Evolutionary conservation across 2,888 invertebrate genomes (phyloP), one percentile per base, ranked within the genome.

Genomic region (Drosophila paucipuncta): DNA sequence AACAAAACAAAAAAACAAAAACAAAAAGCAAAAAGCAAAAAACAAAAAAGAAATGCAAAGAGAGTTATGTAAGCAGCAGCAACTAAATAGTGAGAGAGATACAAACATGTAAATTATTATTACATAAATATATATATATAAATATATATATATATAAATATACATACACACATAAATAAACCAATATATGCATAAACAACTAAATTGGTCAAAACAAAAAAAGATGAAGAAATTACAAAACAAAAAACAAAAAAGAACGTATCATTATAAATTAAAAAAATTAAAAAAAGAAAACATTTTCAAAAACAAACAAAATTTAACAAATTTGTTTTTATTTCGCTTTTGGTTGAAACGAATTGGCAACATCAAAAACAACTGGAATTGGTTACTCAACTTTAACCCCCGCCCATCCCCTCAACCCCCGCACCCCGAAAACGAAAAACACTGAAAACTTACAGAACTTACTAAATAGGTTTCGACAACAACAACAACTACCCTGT

Each of bases 281-380:
- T 47, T 62, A 77, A 49, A 60, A 49, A 60, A 16, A 3, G n/a
- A 39, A 57, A 28, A 65, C 59, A 77, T 79, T 80, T 80, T 82
- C 82, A 80, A 80, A 75, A 82, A 71, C 74, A 73, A 80, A 66
- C 66, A 68, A 80, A 78, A 69, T 69, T 69, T 72, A 58, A 64
- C 53, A 65, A 90, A 90, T 73, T 82, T 82, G 90, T 85, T 85
- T 85, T 85, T 73, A 88, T 89, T 85, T 85, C 70, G 41, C 67
- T 65, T 83, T 84, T 82, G 82, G 87, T 84, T 66, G 10, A 25
- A 47, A 64, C 35, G 53, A 78, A 79, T 79, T 79, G 78, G 78
- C 82, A 61, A 63, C 39, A 75, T 60, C 25, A 25, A 60, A 25
- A 18, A 28, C 65, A 57, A 57, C 47, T 65, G 73, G 63, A 54